These are phyloP conservation scores for Luidia sarsii DNA, from an alignment of 53 echinoderm and acorn worm species.

Conservation along the genomic window DNA sequence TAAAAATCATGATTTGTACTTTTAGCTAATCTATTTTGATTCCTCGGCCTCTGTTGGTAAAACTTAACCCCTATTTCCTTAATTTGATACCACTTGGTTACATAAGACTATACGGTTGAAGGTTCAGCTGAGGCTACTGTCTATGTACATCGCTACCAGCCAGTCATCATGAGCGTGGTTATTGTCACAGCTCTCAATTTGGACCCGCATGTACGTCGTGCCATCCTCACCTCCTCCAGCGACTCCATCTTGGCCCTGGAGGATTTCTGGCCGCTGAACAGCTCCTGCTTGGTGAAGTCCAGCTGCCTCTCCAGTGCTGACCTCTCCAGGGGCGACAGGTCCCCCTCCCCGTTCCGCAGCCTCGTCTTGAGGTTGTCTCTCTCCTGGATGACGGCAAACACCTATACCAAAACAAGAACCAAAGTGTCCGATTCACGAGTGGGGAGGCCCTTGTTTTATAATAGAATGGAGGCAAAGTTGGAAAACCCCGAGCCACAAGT, in stretches of 20 bases:
- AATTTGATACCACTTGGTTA: too few relatives aligned
- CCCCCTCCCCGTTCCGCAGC: conserved; percentile 57
- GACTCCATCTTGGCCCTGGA: conserved; percentile 66
- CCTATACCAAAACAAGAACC: conserved; percentile 32
- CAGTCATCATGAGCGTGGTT: too few relatives aligned
- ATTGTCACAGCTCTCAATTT: background rate
- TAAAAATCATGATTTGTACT: too few relatives aligned
- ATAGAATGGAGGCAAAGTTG: too few relatives aligned
- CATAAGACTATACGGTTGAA: too few relatives aligned
- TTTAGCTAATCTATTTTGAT: too few relatives aligned
- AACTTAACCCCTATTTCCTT: too few relatives aligned
- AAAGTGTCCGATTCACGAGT: background rate
- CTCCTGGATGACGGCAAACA: conserved; percentile 63
- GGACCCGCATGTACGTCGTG: background rate
- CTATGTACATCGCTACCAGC: too few relatives aligned
- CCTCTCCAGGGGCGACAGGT: conserved; percentile 63
- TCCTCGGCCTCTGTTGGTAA: too few relatives aligned
- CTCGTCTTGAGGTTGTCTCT: conserved; percentile 69
- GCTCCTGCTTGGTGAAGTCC: conserved; percentile 65
- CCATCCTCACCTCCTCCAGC: conserved; percentile 72
- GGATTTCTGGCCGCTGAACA: conserved; percentile 74
- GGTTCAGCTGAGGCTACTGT: too few relatives aligned
- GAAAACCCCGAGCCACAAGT: background rate
- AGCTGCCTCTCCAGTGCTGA: conserved; percentile 74
- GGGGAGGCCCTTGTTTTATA: too few relatives aligned